Evolutionary conservation across 2,888 invertebrate species (phyloP).

Genomic region (Ophion ventricosus): DNA sequence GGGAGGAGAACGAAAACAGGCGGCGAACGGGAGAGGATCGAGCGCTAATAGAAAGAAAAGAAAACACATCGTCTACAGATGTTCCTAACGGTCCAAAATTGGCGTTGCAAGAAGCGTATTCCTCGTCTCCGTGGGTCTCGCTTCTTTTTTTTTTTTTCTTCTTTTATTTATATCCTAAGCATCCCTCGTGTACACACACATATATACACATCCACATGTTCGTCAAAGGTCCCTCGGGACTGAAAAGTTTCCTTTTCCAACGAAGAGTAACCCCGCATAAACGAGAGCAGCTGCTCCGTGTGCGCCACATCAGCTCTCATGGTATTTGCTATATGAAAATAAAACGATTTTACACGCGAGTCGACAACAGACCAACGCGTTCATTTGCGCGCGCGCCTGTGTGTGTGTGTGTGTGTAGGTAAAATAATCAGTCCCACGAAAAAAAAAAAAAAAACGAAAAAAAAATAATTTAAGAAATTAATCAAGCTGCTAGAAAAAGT

Average conservation of each 20-base stretch:
- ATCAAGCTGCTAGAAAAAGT: no score
- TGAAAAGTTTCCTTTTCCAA: conserved; percentile 32
- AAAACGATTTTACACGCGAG: conserved; percentile 25
- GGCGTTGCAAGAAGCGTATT: conserved; percentile 30
- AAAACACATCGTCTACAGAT: conserved; percentile 46
- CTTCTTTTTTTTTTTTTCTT: conserved; percentile 27
- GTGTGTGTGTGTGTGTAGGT: conserved; percentile 2
- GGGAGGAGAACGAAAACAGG: neutral
- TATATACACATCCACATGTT: conserved; percentile 14
- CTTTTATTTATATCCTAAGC: neutral
- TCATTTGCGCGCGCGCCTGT: neutral
- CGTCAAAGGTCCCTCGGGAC: conserved; percentile 32
- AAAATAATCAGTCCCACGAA: neutral
- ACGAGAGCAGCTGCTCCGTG: conserved; percentile 56
- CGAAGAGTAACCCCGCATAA: conserved; percentile 27
- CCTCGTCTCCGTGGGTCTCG: conserved; percentile 8
- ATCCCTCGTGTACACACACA: neutral
- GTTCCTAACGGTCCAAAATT: conserved; percentile 29
- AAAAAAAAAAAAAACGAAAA: neutral
- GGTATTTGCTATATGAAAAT: conserved; percentile 25
- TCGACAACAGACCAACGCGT: neutral
- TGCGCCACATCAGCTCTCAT: neutral
- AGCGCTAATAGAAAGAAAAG: neutral
- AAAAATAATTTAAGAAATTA: neutral
- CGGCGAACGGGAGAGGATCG: neutral